Percentiles rank a stretch among this genome's conserved stretches.
Evolutionary conservation across 2,797 vertebrate genomes (phyloP).

Genomic region (Helarctos malayanus): DNA sequence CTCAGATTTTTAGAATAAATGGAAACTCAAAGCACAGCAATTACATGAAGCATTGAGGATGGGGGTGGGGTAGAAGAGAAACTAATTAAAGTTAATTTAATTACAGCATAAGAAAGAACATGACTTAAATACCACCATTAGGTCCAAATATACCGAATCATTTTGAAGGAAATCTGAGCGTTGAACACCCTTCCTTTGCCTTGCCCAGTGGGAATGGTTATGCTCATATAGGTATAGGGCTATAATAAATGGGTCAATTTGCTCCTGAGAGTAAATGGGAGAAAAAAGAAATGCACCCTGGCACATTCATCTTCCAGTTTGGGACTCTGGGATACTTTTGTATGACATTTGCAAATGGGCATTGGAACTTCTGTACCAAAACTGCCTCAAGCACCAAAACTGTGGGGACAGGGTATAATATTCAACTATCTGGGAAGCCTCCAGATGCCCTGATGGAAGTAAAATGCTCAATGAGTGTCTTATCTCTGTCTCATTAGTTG

Average conservation of each 20-base stretch:
- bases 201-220: constrained; percentile 66
- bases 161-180: constrained; percentile 67
- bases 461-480: background rate
- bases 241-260: constrained; percentile 62
- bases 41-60: constrained; percentile 70
- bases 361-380: constrained; percentile 75
- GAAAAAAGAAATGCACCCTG: background rate
- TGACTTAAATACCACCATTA: constrained; percentile 56
- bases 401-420: background rate
- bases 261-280: constrained; percentile 40
- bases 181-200: constrained; percentile 72
- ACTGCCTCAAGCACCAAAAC: constrained; percentile 44
- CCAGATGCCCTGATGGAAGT: constrained; percentile 55
- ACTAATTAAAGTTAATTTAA: constrained; percentile 78
- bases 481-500: background rate
- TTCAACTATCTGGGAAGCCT: constrained; percentile 39
- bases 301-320: constrained; percentile 44
- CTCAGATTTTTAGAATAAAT: constrained; percentile 73
- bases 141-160: constrained; percentile 72
- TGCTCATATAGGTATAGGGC: constrained; percentile 63
- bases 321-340: constrained; percentile 57
- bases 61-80: constrained; percentile 37
- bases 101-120: constrained; percentile 64
- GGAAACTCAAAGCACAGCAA: constrained; percentile 73
- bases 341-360: constrained; percentile 67